Evolutionary conservation across 2,888 invertebrate species (phyloP), one percentile per base, ranked within the genome.

Genomic region (Cryptocephalus moraei): DNA sequence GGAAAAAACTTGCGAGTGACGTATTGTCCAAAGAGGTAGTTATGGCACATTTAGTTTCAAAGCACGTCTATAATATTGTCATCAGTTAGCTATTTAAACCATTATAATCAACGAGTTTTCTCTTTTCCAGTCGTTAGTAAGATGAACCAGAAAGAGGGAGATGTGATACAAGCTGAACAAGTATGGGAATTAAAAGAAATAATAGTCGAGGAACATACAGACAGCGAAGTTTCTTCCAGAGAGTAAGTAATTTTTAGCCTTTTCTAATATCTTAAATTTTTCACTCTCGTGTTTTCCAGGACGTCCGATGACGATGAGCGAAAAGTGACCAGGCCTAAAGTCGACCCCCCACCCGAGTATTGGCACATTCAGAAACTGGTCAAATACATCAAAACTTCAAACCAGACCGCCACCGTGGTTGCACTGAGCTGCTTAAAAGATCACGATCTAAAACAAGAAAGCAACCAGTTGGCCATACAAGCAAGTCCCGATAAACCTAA

Each of bases 291-390:
- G 4, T 11, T 36, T 6, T 36, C n/a, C 6, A 36, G 36, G 6
- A 58, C 57, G 10, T 56, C 56, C 3, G 56, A 56, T 13, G 68
- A 68, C 12, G 69, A 69, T 49, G 65, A 65, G 40, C 54, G 58
- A 14, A 53, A 60, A 48, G 52, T 58, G 22, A 63, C 64, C 46
- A 50, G 65, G 42, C 62, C 64, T 2, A 62, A 61, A 54, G 55
- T 61, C 8, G 70, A 93, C 63, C 81, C 91, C 51, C 91, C 93
- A 0, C 83, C 91, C 0, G 93, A 94, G 66, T 95, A 92, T 70
- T 94, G 92, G 89, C 91, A 92, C 63, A 91, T 95, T 62, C 93
- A 94, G 66, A 94, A 94, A 68, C 77, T 95, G 4, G 84, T 95
- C 1, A 94, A 93, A 67, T 95, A 92, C 66, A 85, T 93, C 73